These are phyloP conservation scores for Graphium colonna DNA, from an alignment of 2,888 invertebrate species.

Conservation along the genomic window DNA sequence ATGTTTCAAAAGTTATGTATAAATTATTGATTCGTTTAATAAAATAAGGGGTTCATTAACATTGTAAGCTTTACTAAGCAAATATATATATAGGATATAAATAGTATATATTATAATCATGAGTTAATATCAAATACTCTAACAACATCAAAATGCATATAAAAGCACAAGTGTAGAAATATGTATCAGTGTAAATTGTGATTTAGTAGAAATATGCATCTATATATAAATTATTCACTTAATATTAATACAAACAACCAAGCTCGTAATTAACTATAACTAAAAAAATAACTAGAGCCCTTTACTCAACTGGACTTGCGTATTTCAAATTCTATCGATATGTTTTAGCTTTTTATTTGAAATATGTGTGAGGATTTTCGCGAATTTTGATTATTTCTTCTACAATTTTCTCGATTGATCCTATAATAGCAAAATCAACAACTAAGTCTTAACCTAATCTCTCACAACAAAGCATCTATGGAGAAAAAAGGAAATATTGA, in stretches of 20 bases:
- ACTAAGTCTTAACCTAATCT: no score
- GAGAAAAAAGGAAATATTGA: no score
- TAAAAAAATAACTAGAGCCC: background rate
- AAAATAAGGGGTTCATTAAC: background rate
- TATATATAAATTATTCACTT: constrained; percentile 9
- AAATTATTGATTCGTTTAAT: no score
- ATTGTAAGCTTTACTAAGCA: background rate
- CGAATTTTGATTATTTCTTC: no score
- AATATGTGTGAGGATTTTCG: no score
- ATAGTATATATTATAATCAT: background rate
- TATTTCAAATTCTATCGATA: no score
- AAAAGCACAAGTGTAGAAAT: constrained; percentile 9
- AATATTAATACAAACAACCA: constrained; percentile 4
- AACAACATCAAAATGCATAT: constrained; percentile 4
- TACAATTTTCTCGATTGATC: no score
- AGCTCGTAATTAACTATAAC: background rate
- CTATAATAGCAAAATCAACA: no score
- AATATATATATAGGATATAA: background rate
- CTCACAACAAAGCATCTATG: no score
- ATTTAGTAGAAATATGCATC: constrained; percentile 11
- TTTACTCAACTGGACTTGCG: no score
- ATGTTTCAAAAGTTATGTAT: background rate
- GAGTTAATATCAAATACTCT: background rate
- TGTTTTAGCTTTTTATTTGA: no score
- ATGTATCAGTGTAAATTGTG: constrained; percentile 10